These are phyloP conservation scores for Rhabdornis inornatus DNA, from an alignment of 2,113 vertebrate genomes.

Conservation along the genomic window DNA sequence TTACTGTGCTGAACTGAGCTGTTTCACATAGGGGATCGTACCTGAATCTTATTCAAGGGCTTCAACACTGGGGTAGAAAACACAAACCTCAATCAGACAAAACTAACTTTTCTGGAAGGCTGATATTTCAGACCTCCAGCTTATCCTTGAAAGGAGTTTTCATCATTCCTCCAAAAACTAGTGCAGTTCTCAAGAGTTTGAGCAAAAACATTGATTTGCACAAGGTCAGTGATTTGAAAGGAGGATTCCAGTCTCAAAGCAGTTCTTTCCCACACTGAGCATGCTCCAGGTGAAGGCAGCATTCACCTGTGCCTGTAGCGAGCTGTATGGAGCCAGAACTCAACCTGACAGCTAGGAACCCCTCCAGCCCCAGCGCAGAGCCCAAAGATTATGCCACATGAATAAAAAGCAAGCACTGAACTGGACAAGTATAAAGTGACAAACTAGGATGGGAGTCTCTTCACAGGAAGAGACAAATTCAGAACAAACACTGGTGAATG, in stretches of 20 bases:
- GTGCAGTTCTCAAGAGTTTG: neutral
- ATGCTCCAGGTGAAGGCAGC: neutral
- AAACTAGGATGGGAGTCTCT: neutral
- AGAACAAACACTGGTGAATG: neutral
- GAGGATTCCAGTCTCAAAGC: neutral
- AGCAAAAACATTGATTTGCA: neutral
- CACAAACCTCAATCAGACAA: neutral
- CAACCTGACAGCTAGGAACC: neutral
- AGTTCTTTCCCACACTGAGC: neutral
- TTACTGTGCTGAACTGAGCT: neutral
- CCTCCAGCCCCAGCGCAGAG: neutral
- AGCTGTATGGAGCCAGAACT: neutral
- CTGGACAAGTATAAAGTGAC: neutral
- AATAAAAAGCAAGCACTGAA: neutral
- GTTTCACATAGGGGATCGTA: neutral
- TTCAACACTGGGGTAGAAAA: neutral
- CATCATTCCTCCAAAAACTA: neutral
- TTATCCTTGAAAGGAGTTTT: neutral
- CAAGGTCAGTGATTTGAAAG: neutral
- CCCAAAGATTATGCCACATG: rapidly evolving
- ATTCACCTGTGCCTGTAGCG: neutral
- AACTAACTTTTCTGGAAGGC: neutral
- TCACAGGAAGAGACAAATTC: neutral
- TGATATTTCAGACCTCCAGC: neutral
- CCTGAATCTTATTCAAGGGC: neutral